Base-by-base conservation (phyloP, 37 sponge, comb jelly and placozoan species). In the Halichondria panicea region DNA sequence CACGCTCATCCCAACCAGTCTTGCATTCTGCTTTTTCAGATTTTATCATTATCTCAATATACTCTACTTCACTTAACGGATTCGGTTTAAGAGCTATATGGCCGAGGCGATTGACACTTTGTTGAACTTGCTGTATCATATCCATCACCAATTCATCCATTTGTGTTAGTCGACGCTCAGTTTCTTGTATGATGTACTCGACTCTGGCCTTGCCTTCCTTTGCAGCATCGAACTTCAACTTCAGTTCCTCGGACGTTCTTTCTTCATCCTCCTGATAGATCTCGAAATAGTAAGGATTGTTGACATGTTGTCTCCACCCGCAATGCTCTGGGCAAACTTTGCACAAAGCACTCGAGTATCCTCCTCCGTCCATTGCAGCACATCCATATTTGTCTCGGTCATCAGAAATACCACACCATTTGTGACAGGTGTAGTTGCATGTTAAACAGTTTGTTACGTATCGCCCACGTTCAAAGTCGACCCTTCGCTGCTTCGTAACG, bases 361-460 rank as follows among this genome's bases (percentile, higher is more conserved):
- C 82, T 42, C 42, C 66, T 15, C 72, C 55, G 9, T 63, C 31
- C 93, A 93, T 93, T 3, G 89, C 93, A 41, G 68, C 6, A 55
- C 93, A 93, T 2, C 48, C 74, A 40, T 18, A 71, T 57, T 84
- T 88, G 42, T 87, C 77, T 9, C 30, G 54, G 41, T 93, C 89
- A 41, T 85, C 54, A 53, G 74, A 40, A 70, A 64, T 37, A 2
- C 37, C 46, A 65, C 93, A 93, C 6, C 22, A 22, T 24, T 71
- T 8, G 66, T 93, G 93, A 60, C 93, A 93, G 18, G 93, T 93
- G 40, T 32, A 67, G 67, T 93, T 78, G 42, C 93, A 93, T 3
- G 19, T 80, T 15, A 75, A 43, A 43, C 93, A 93, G 68, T 84
- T 92, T 44, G 89, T 92, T 18, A 71, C 82, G 69, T 77, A 88